phyloP scores from a whole-genome alignment of 2,888 invertebrate species.

The Chouioia cunea region DNA sequence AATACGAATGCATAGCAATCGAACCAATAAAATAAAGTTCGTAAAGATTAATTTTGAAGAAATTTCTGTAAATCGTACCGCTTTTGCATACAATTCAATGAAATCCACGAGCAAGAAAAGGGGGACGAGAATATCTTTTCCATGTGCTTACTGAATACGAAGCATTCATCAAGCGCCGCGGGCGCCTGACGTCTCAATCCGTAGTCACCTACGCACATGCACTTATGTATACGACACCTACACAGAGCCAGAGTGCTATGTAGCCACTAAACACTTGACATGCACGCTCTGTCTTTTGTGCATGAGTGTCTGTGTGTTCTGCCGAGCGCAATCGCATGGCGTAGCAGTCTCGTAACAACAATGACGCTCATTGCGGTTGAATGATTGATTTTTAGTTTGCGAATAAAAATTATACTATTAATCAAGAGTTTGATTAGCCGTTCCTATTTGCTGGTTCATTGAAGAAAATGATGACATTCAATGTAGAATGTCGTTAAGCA shows the following conservation, averaged over 20 bases:
- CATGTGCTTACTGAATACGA: constrained; percentile 63
- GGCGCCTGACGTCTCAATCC: constrained; percentile 68
- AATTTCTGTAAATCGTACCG: constrained; percentile 14
- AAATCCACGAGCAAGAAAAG: constrained; percentile 22
- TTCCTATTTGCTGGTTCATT: constrained; percentile 40
- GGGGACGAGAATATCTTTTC: constrained; percentile 52
- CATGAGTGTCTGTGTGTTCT: constrained; percentile 38
- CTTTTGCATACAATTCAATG: constrained; percentile 18
- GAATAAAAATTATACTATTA: constrained; percentile 5
- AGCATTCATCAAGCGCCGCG: constrained; percentile 66
- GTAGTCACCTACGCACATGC: constrained; percentile 61
- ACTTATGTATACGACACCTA: constrained; percentile 11
- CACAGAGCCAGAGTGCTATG: constrained; percentile 26
- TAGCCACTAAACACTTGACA: constrained; percentile 53
- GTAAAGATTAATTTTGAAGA: background rate
- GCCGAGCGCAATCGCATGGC: constrained; percentile 1
- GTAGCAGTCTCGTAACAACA: constrained; percentile 2
- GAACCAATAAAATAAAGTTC: background rate
- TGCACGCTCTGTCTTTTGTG: constrained; percentile 51
- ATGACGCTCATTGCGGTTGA: constrained; percentile 24
- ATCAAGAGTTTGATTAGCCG: no score
- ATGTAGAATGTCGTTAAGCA: background rate
- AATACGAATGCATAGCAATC: constrained; percentile 26
- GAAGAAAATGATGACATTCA: background rate
- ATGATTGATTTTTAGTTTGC: constrained; percentile 33